phyloP scores from a whole-genome alignment of 2,888 invertebrate species.

The Cloeon dipterum region DNA sequence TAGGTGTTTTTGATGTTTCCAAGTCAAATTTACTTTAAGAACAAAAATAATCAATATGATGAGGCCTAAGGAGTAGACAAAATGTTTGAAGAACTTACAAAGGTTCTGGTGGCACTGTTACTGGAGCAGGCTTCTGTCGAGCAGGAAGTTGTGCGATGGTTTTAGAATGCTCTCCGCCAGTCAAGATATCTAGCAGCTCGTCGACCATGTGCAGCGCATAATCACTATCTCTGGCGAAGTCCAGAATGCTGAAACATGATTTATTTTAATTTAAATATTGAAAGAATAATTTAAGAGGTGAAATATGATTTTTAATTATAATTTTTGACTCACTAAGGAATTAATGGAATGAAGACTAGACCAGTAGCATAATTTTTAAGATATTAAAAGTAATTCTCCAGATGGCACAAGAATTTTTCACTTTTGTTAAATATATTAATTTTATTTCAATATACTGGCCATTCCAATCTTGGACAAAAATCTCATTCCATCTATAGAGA shows the following conservation, averaged over 20 bases:
- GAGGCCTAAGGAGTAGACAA: not conserved
- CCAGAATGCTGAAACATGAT: slow-evolving; percentile 30
- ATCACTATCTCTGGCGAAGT: slow-evolving; percentile 59
- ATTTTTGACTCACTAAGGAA: too few relatives aligned
- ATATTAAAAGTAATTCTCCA: too few relatives aligned
- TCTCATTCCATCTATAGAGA: too few relatives aligned
- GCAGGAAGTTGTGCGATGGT: slow-evolving; percentile 36
- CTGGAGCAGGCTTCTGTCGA: not conserved
- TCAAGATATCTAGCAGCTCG: slow-evolving; percentile 55
- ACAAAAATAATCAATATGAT: not conserved
- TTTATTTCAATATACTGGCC: too few relatives aligned
- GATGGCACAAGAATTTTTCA: too few relatives aligned
- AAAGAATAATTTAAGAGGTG: too few relatives aligned
- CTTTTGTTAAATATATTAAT: too few relatives aligned
- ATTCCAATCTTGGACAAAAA: too few relatives aligned
- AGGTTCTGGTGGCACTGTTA: not conserved
- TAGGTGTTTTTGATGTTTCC: slow-evolving; percentile 16
- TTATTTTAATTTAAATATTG: too few relatives aligned
- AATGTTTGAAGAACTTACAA: not conserved
- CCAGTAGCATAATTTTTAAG: too few relatives aligned
- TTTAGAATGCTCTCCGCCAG: slow-evolving; percentile 61
- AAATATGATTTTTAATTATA: too few relatives aligned
- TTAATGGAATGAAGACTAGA: too few relatives aligned
- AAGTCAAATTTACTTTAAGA: not conserved
- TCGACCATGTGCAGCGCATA: slow-evolving; percentile 57